Percentiles rank a stretch among this genome's conserved stretches.
phyloP scores from a whole-genome alignment of 1,140 invertebrate species.

The Drosophila elegans region DNA sequence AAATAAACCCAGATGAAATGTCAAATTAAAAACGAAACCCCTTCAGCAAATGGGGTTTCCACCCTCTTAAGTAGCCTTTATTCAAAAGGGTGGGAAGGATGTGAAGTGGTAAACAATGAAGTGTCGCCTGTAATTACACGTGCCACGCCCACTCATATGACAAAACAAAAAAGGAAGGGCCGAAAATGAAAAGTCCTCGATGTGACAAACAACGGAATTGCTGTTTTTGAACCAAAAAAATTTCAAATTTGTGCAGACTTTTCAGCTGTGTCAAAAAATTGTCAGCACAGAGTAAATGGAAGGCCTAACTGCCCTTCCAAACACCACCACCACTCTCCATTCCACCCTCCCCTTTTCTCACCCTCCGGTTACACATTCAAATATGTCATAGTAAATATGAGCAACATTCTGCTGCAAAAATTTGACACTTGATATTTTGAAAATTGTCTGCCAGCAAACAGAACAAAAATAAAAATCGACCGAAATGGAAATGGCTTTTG shows the following conservation, averaged over 20 bases:
- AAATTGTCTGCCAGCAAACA: constrained; percentile 69
- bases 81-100: not conserved
- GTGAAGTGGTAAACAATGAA: constrained; percentile 40
- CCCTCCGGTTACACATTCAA: constrained; percentile 20
- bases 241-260: constrained; percentile 66
- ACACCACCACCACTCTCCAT: not conserved
- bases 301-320: constrained; percentile 55
- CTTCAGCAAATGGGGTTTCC: constrained; percentile 4
- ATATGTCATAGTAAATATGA: constrained; percentile 67
- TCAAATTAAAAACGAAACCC: constrained; percentile 50
- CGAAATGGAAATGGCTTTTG: constrained; percentile 47
- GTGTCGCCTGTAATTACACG: constrained; percentile 68
- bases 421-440: constrained; percentile 82
- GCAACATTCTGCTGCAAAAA: constrained; percentile 71
- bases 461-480: constrained; percentile 31
- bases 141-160: constrained; percentile 59
- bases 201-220: constrained; percentile 66
- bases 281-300: constrained; percentile 69
- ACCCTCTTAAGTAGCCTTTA: constrained; percentile 49
- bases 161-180: constrained; percentile 20
- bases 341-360: not conserved
- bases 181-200: constrained; percentile 45
- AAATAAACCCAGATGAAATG: constrained; percentile 54
- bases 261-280: constrained; percentile 82
- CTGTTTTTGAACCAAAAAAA: constrained; percentile 62